Evolutionary conservation across 2,888 invertebrate species (phyloP).

Genomic region (Xestia c-nigrum): DNA sequence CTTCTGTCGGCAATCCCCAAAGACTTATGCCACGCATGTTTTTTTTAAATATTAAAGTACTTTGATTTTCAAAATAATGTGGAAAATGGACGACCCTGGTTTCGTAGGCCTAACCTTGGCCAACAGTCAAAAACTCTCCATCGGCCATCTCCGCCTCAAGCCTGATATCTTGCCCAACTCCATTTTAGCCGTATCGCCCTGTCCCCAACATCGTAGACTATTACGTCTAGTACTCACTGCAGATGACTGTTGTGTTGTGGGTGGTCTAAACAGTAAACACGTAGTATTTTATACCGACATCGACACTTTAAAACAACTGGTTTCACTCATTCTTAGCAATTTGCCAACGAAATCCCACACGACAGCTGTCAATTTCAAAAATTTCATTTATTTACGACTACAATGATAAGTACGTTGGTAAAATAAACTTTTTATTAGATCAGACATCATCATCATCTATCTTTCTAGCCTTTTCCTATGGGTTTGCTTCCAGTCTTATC

Average conservation of each 20-base stretch:
- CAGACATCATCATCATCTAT: not conserved
- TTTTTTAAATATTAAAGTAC: no score
- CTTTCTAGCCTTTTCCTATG: not conserved
- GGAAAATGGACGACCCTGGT: not conserved
- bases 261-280: conserved; percentile 5
- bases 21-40: no score
- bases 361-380: conserved; percentile 28
- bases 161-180: not conserved
- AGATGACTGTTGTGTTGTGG: not conserved
- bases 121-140: not conserved
- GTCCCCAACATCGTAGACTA: not conserved
- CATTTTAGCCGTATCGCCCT: not conserved
- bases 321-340: conserved; percentile 5
- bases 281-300: not conserved
- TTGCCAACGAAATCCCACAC: conserved; percentile 20
- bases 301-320: conserved; percentile 1
- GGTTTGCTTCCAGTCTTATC: not conserved
- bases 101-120: not conserved
- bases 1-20: no score
- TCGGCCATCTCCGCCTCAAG: not conserved
- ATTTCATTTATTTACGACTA: not conserved
- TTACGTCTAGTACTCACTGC: not conserved
- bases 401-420: not conserved
- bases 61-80: not conserved
- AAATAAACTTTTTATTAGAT: not conserved